These are phyloP conservation scores for Cybosia mesomella DNA, from an alignment of 2,888 invertebrate species.

Conservation along the genomic window DNA sequence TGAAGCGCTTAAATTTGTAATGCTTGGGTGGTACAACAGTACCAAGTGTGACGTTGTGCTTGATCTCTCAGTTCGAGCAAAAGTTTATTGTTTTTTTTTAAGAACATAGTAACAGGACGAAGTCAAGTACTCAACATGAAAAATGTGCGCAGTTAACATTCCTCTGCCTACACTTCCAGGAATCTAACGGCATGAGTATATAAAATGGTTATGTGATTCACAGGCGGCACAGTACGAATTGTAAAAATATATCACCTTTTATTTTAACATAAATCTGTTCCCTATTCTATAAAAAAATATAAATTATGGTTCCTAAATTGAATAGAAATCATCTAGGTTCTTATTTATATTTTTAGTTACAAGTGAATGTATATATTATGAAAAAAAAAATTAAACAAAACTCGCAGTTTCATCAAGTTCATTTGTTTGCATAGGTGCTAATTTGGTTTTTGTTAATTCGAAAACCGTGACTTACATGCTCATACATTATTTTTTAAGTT, in stretches of 20 bases:
- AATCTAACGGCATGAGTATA: too few relatives aligned
- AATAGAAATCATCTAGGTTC: conserved; percentile 20
- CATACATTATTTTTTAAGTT: neutral
- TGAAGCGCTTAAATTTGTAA: neutral
- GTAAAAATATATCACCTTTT: neutral
- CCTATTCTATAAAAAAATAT: neutral
- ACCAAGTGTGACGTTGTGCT: neutral
- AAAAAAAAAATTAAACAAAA: neutral
- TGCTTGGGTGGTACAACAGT: neutral
- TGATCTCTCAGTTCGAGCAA: neutral
- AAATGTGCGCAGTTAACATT: too few relatives aligned
- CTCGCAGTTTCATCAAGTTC: neutral
- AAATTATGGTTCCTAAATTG: conserved; percentile 39
- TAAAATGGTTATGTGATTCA: too few relatives aligned
- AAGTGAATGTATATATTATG: conserved; percentile 15
- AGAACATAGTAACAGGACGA: neutral
- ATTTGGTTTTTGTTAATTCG: neutral
- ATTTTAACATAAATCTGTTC: neutral
- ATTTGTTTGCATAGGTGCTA: neutral
- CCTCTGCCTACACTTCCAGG: too few relatives aligned
- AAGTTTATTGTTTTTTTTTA: neutral
- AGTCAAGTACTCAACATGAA: too few relatives aligned
- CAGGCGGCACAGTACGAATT: neutral
- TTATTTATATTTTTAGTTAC: conserved; percentile 36
- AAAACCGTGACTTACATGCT: neutral